Percentiles rank a stretch among this genome's conserved stretches.
Conservation (phyloP, 2,797 vertebrate genomes). For the Etheostoma nigrum region DNA sequence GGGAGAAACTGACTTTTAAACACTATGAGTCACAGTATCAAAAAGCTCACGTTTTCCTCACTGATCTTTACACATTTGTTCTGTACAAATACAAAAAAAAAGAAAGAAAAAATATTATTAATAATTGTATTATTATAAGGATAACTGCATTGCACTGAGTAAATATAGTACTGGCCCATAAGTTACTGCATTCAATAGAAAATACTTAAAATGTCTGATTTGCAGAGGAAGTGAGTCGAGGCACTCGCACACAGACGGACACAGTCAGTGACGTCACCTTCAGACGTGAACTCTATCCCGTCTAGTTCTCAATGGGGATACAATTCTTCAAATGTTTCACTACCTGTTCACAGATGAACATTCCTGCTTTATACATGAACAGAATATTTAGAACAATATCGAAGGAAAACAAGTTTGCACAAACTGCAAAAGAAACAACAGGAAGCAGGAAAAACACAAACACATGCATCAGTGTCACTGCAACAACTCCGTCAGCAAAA, state of each 20-base stretch:
- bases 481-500: background rate
- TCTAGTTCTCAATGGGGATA: conserved; percentile 16
- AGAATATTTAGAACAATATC: conserved; percentile 43
- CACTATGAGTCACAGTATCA: conserved; percentile 89
- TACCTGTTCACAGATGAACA: conserved; percentile 33
- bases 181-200: conserved; percentile 89
- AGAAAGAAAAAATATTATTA: conserved; percentile 75
- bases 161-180: conserved; percentile 89
- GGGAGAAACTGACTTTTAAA: conserved; percentile 87
- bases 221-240: conserved; percentile 64
- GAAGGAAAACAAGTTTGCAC: conserved; percentile 42
- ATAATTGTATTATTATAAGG: conserved; percentile 85
- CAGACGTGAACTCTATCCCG: conserved; percentile 22
- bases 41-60: conserved; percentile 86
- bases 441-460: conserved; percentile 36
- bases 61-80: conserved; percentile 88
- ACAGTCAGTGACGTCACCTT: conserved; percentile 36
- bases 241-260: conserved; percentile 56
- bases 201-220: conserved; percentile 79
- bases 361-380: conserved; percentile 43
- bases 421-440: conserved; percentile 23
- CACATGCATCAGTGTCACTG: conserved; percentile 51
- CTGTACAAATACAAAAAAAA: conserved; percentile 89
- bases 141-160: conserved; percentile 91
- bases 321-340: conserved; percentile 7